Evolutionary conservation across 1,140 invertebrate genomes (phyloP), one percentile per base, ranked within the genome.

Genomic region (Meloidogyne chitwoodi): DNA sequence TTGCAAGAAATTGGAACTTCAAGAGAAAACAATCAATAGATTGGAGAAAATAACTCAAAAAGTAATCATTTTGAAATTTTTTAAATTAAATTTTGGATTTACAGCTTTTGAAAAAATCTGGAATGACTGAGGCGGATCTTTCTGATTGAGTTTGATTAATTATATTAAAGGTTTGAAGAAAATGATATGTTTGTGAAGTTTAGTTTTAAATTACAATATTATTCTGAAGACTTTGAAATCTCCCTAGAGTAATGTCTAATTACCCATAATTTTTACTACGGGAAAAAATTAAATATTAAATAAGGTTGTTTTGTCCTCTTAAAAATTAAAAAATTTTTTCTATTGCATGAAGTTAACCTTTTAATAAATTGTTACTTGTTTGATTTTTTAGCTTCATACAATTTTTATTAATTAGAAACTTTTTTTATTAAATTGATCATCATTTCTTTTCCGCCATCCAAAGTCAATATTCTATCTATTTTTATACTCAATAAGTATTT

Each of bases 11-110:
- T 29, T 73, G 48, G 14, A 73, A 26, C 10, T 61, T 4, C 22
- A 38, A 10, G 68, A 70, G 61, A 16, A 44, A 61, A 41, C 24
- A 61, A 44, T 70, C 19, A 70, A 29, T 16, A 61, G 44, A n/a
- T 24, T 70, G 44, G 38, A 70, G 29, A n/a, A n/a, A 48, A 44
- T 70, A n/a, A 70, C 68, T 26, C 5, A 44, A 44, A 61, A 61
- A n/a, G 68, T 70, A 34, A n/a, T n/a, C n/a, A n/a, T 56, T n/a
- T 56, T 8, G 19, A n/a, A 1, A n/a, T 8, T n/a, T 16, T 69
- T 69, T 16, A n/a, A n/a, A 11, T 26, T 22, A 10, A 44, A 70
- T 29, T 8, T 48, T 44, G 14, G 0, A 5, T n/a, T n/a, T 70
- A 6, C 10, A 61, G 61, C 38, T 70, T 31, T 34, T 31, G 16